A percentile compares a stretch with the other conserved stretches of the same genome.
These are phyloP conservation scores for Neomicropteryx cornuta DNA, from an alignment of 1,140 invertebrate genomes.

Conservation along the genomic window DNA sequence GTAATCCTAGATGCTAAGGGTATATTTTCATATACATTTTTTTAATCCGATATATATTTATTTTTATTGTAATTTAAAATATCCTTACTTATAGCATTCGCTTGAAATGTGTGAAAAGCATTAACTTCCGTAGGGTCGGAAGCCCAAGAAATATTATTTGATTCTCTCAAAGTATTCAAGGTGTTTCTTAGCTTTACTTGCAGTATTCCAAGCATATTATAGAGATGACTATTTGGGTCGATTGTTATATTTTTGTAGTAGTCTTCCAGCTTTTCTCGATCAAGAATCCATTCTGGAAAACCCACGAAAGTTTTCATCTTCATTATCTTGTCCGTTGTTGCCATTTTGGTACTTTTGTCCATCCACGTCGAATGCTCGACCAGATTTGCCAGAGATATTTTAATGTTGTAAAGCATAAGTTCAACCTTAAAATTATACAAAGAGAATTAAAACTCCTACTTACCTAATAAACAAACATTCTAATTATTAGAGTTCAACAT, in stretches of 20 bases:
- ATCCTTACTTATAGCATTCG: constrained; percentile 66
- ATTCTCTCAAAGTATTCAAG: constrained; percentile 24
- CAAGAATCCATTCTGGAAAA: constrained; percentile 69
- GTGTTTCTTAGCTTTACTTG: constrained; percentile 27
- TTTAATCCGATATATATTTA: too few species aligned
- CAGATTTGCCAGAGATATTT: constrained; percentile 60
- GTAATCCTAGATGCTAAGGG: too few species aligned
- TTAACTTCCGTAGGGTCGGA: constrained; percentile 63
- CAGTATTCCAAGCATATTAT: constrained; percentile 47
- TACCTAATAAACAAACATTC: too few species aligned
- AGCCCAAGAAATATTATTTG: constrained; percentile 46
- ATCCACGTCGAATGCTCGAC: constrained; percentile 70
- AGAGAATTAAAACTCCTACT: too few species aligned
- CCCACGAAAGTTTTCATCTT: constrained; percentile 67
- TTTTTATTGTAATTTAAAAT: too few species aligned
- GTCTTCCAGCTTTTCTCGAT: constrained; percentile 46
- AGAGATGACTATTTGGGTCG: constrained; percentile 42
- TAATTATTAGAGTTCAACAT: too few species aligned
- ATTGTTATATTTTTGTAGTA: constrained; percentile 53
- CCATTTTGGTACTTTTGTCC: constrained; percentile 65
- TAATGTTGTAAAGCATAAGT: constrained; percentile 69
- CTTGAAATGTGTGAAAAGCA: constrained; percentile 59
- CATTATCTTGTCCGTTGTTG: constrained; percentile 59
- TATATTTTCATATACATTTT: too few species aligned
- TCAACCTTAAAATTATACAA: constrained; percentile 49